A percentile compares a stretch with the other conserved stretches of the same genome.
These are phyloP conservation scores for Planococcus citri DNA, from an alignment of 1,140 invertebrate species.

Conservation along the genomic window DNA sequence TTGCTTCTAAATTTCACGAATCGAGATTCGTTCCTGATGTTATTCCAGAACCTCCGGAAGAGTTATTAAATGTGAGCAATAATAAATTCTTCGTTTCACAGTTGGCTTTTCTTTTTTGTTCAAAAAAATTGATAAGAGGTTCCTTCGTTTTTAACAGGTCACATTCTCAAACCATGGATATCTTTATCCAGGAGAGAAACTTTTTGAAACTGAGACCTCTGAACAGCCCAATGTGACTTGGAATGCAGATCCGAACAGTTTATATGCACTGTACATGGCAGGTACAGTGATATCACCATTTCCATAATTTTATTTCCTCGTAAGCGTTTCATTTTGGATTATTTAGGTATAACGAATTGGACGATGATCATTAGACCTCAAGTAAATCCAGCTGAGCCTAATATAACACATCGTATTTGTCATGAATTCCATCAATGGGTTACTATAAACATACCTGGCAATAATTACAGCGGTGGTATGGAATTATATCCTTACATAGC, in stretches of 20 bases:
- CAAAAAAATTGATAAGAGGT: no score
- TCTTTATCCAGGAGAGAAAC: background rate
- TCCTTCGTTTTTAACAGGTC: background rate
- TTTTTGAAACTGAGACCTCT: background rate
- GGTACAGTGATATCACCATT: background rate
- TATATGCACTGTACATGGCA: background rate
- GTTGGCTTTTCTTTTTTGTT: no score
- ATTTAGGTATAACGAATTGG: background rate
- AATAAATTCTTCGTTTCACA: no score
- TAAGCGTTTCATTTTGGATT: no score
- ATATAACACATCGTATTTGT: background rate
- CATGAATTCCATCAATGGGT: constrained; percentile 9
- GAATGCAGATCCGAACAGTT: background rate
- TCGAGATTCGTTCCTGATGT: no score
- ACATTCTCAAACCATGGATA: background rate
- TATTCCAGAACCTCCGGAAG: no score
- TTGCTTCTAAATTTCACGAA: no score
- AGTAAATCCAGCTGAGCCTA: background rate
- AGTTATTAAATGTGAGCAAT: no score
- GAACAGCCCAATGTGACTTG: background rate
- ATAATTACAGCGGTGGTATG: background rate
- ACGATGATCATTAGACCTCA: background rate
- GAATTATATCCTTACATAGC: background rate
- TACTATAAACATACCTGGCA: background rate
- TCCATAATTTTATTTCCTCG: background rate